Evolutionary conservation across 2,113 vertebrate species (phyloP).

Genomic region (Cochlearius cochlearius): DNA sequence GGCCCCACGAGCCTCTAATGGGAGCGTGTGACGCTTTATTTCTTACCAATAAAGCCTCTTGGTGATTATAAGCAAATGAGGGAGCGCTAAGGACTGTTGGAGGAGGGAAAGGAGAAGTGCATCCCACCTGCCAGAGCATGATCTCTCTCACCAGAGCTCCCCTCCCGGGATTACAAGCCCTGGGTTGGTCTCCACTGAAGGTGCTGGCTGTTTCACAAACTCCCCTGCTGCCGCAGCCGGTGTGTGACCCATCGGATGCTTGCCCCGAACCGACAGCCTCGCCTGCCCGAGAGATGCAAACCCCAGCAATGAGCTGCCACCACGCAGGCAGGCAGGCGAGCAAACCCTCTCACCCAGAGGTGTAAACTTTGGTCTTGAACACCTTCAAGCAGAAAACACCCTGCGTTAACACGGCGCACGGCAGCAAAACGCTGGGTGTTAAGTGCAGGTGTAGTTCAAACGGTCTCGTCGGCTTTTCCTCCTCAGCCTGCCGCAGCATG

Average conservation of each 20-base stretch:
- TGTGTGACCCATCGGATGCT: neutral
- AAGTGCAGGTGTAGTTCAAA: neutral
- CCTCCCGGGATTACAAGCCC: neutral
- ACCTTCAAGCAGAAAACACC: neutral
- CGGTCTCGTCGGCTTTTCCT: neutral
- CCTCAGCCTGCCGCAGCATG: neutral
- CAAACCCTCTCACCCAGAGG: neutral
- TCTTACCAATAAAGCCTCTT: constrained; percentile 1
- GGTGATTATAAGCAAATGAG: constrained; percentile 55
- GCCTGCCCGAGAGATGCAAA: neutral
- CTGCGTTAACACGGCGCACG: fast-evolving
- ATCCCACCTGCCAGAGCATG: neutral
- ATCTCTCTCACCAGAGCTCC: neutral
- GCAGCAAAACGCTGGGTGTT: fast-evolving
- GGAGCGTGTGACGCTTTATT: neutral
- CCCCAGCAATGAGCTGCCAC: neutral
- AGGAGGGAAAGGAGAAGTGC: neutral
- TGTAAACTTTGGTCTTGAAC: neutral
- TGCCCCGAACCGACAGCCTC: fast-evolving
- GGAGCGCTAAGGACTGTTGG: neutral
- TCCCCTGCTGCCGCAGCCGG: fast-evolving
- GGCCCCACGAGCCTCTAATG: neutral
- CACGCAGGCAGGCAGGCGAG: neutral
- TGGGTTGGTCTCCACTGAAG: neutral
- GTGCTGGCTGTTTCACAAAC: neutral